These are phyloP conservation scores for Engystomops pustulosus DNA, from an alignment of 2,113 vertebrate genomes.

Conservation along the genomic window DNA sequence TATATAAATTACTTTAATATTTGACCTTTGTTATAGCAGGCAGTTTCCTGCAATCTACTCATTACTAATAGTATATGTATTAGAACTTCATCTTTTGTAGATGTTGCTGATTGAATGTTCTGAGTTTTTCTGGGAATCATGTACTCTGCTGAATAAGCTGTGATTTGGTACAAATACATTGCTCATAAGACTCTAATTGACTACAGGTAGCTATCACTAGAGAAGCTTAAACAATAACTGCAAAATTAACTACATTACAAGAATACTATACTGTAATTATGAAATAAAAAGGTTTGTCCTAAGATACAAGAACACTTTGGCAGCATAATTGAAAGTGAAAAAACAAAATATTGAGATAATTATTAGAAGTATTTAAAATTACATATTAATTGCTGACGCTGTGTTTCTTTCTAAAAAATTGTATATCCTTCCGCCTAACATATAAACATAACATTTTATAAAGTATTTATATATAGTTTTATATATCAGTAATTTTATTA, in stretches of 20 bases:
- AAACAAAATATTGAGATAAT: conserved; percentile 7
- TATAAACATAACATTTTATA: neutral
- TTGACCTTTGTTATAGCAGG: no score
- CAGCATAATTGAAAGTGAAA: conserved; percentile 37
- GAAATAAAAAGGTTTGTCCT: neutral
- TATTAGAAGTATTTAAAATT: conserved; percentile 30
- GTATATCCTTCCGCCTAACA: neutral
- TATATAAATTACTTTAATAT: no score
- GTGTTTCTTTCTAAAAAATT: neutral
- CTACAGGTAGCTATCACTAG: neutral
- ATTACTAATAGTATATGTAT: no score
- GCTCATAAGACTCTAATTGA: conserved; percentile 3
- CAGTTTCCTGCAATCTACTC: no score
- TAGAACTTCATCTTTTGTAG: no score
- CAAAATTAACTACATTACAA: neutral
- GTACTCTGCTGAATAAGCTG: neutral
- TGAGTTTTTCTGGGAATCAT: neutral
- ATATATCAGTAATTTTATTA: no score
- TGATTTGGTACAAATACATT: neutral
- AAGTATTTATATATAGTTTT: no score
- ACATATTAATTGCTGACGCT: conserved; percentile 22
- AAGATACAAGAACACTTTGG: conserved; percentile 11
- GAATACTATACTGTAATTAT: conserved; percentile 17
- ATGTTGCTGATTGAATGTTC: no score
- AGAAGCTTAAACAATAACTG: conserved; percentile 5